Conservation (phyloP, 1,140 invertebrate genomes). For the Penaeus indicus region DNA sequence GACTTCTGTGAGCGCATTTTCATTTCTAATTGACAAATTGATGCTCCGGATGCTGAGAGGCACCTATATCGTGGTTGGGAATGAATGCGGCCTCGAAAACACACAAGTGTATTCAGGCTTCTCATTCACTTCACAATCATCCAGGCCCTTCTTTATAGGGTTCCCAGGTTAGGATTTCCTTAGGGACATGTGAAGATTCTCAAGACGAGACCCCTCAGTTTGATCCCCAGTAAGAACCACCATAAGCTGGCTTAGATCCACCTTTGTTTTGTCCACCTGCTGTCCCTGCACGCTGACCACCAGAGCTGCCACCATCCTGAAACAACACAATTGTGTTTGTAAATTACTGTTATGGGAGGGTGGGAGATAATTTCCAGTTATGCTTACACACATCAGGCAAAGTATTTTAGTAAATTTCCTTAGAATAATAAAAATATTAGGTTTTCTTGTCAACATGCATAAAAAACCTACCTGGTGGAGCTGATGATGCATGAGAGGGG, state of each 20-base stretch:
- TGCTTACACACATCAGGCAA: no score
- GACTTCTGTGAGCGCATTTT: slow-evolving; percentile 64
- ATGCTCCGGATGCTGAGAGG: slow-evolving; percentile 61
- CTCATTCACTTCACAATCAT: no score
- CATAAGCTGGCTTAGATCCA: slow-evolving; percentile 75
- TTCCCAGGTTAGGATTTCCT: slow-evolving; percentile 29
- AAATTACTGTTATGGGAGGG: neutral
- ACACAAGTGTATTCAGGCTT: neutral
- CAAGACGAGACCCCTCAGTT: slow-evolving; percentile 63
- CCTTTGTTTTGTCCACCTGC: slow-evolving; percentile 78
- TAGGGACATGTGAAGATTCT: slow-evolving; percentile 7
- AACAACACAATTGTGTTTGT: slow-evolving; percentile 68
- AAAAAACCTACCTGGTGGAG: slow-evolving; percentile 78
- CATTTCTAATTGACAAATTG: slow-evolving; percentile 59
- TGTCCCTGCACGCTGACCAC: slow-evolving; percentile 78
- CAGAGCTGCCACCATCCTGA: slow-evolving; percentile 78
- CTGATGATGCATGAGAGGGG: slow-evolving; percentile 80
- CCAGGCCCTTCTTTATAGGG: neutral
- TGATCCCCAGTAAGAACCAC: slow-evolving; percentile 68
- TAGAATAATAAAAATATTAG: no score
- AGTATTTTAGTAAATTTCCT: no score
- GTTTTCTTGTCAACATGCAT: neutral
- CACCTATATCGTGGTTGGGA: slow-evolving; percentile 50
- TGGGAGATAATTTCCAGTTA: no score
- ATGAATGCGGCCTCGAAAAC: slow-evolving; percentile 45